Conservation (phyloP, 2,113 vertebrate genomes). For the Sminthopsis crassicaudata region DNA sequence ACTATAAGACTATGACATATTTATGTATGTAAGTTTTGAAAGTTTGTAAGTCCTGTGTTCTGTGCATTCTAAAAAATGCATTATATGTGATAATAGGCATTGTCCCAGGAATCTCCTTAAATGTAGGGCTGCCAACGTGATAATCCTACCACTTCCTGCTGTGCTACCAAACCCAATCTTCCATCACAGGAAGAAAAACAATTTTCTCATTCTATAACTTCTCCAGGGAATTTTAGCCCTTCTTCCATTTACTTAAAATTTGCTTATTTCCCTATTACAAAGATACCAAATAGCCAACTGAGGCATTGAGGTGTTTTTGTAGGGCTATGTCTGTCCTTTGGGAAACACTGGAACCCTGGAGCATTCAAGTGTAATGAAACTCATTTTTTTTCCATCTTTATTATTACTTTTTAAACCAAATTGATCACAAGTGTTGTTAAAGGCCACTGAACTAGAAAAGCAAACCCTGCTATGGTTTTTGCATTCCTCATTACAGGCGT, state of each 20-base stretch:
- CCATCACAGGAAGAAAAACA: slow-evolving; percentile 19
- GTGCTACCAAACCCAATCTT: slow-evolving; percentile 14
- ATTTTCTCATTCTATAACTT: slow-evolving; percentile 45
- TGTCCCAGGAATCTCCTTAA: background rate
- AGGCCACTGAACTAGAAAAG: slow-evolving; percentile 49
- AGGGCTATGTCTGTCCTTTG: background rate
- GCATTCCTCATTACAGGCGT: slow-evolving; percentile 48
- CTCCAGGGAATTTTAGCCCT: background rate
- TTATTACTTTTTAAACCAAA: background rate
- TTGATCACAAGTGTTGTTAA: slow-evolving; percentile 54
- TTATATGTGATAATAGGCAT: slow-evolving; percentile 31
- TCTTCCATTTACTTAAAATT: slow-evolving; percentile 42
- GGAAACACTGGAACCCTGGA: background rate
- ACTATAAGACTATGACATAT: background rate
- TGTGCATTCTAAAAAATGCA: slow-evolving; percentile 6
- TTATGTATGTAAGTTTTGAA: background rate
- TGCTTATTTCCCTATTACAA: slow-evolving; percentile 54
- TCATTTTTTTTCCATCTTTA: slow-evolving; percentile 29
- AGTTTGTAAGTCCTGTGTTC: slow-evolving; percentile 39
- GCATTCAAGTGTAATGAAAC: slow-evolving; percentile 3
- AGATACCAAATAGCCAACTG: slow-evolving; percentile 41
- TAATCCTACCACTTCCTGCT: background rate
- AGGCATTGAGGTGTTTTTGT: background rate
- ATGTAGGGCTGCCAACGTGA: background rate
- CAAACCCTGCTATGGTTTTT: background rate